Percentiles rank a stretch among this genome's conserved stretches.
phyloP scores from a whole-genome alignment of 2,113 vertebrate species.

The Leucopternis melanops region DNA sequence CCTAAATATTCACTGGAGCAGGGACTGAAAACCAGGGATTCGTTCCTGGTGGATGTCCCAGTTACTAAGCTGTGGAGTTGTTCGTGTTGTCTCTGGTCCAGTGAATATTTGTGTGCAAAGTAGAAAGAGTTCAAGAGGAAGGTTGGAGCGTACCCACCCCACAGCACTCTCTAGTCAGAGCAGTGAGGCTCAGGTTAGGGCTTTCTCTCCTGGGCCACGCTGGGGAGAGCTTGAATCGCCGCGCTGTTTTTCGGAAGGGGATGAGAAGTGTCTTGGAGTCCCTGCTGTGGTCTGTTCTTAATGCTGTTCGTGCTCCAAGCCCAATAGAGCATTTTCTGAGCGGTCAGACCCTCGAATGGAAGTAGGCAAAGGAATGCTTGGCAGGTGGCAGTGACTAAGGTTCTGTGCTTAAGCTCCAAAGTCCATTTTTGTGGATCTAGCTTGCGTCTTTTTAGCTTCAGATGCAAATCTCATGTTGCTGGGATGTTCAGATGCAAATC shows the following conservation, averaged over 20 bases:
- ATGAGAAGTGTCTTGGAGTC: background rate
- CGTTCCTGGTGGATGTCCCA: background rate
- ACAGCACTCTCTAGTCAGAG: background rate
- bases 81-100: background rate
- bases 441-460: background rate
- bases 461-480: background rate
- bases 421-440: background rate
- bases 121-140: background rate
- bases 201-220: background rate
- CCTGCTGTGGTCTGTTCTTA: background rate
- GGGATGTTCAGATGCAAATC: background rate
- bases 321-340: background rate
- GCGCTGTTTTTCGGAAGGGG: background rate
- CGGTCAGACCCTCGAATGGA: background rate
- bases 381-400: background rate
- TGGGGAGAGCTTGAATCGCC: background rate
- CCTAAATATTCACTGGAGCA: conserved; percentile 17
- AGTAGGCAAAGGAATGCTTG: background rate
- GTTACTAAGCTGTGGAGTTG: background rate
- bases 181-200: background rate
- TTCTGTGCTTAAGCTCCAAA: background rate
- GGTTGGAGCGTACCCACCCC: background rate
- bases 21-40: background rate
- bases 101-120: background rate
- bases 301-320: accelerated